Conservation (phyloP, 2,113 vertebrate species). For the Ageneiosus marmoratus region DNA sequence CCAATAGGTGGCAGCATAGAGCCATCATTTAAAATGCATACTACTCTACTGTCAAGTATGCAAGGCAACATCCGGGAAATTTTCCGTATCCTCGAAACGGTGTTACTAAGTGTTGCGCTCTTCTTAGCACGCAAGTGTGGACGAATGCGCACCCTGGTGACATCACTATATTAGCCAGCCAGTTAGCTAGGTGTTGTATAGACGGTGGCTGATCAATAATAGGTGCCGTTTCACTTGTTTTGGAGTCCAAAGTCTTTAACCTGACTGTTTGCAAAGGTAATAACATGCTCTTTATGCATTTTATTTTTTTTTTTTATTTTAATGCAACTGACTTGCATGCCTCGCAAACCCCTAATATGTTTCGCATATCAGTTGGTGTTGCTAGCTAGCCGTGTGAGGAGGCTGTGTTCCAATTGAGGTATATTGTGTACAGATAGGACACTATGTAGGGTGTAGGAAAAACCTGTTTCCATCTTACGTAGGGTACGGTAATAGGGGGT, state of each 20-base stretch:
- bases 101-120: not conserved
- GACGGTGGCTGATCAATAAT: slow-evolving; percentile 2
- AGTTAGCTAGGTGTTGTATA: slow-evolving; percentile 19
- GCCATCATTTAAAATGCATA: not conserved
- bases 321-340: not conserved
- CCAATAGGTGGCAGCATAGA: not conserved
- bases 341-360: not conserved
- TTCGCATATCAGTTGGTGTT: not conserved
- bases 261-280: slow-evolving; percentile 24
- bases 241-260: not conserved
- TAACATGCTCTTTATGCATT: not conserved
- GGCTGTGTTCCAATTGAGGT: not conserved
- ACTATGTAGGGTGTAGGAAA: not conserved
- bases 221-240: not conserved
- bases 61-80: not conserved
- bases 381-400: not conserved
- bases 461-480: accelerated
- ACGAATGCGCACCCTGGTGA: not conserved
- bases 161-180: not conserved
- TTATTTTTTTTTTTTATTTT: not conserved
- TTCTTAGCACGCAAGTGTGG: not conserved
- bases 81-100: not conserved
- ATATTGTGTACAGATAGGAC: not conserved
- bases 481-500: not conserved
- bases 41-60: not conserved